Conservation (phyloP, 1,140 invertebrate species). For the Mylabris phalerata region DNA sequence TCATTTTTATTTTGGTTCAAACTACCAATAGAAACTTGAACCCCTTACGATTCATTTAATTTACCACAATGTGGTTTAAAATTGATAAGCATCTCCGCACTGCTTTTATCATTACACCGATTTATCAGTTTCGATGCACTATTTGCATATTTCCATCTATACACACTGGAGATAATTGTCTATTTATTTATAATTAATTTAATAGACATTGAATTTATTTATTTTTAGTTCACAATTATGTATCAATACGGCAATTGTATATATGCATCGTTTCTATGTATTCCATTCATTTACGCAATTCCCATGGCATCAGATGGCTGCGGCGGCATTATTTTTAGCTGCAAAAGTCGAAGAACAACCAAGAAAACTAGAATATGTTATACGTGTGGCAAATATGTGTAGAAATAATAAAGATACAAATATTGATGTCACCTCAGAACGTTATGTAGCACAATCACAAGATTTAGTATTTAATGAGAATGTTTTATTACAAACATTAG, state of each 20-base stretch:
- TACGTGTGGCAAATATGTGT: conserved; percentile 82
- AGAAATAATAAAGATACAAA: conserved; percentile 36
- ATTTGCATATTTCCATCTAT: no score
- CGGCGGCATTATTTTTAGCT: conserved; percentile 86
- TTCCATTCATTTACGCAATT: conserved; percentile 86
- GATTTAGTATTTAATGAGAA: conserved; percentile 95
- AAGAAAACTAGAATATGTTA: conserved; percentile 91
- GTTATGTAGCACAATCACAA: conserved; percentile 73
- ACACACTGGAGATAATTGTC: no score
- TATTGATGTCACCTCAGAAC: conserved; percentile 66
- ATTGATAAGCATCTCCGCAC: no score
- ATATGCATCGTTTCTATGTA: conserved; percentile 97
- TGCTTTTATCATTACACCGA: no score
- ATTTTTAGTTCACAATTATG: conserved; percentile 71
- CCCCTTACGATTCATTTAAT: no score
- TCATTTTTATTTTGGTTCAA: no score
- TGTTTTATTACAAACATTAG: conserved; percentile 89
- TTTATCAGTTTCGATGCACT: no score
- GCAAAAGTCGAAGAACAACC: conserved; percentile 98
- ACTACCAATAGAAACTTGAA: no score
- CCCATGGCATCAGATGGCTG: conserved; percentile 72
- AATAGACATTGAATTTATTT: no score
- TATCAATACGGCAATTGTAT: conserved; percentile 95
- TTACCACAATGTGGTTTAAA: no score
- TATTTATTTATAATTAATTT: no score